Conservation (phyloP, 2,113 vertebrate species). For the Rhinoderma darwinii region DNA sequence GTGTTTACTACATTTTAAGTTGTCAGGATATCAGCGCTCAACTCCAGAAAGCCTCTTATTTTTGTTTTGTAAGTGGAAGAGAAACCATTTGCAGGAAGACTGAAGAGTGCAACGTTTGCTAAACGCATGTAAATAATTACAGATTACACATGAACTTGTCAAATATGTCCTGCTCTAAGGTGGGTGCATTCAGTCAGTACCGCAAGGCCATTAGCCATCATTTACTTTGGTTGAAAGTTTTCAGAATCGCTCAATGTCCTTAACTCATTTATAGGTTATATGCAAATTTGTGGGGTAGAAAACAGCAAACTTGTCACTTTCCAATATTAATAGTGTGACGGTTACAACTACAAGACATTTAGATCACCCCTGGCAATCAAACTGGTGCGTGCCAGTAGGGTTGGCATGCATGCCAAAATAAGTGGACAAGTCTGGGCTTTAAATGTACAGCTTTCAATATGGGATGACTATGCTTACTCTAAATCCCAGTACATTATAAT, state of each 20-base stretch:
- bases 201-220: constrained; percentile 5
- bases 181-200: not conserved
- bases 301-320: not conserved
- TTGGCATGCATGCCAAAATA: no score
- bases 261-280: constrained; percentile 28
- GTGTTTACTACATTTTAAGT: not conserved
- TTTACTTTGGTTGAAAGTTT: constrained; percentile 15
- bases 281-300: not conserved
- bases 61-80: not conserved
- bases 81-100: not conserved
- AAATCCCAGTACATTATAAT: no score
- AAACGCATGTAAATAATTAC: constrained; percentile 16
- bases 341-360: no score
- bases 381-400: no score
- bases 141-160: not conserved
- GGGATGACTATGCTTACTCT: no score
- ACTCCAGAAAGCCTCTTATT: not conserved
- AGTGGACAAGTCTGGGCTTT: no score
- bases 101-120: not conserved
- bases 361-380: no score
- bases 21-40: constrained; percentile 2
- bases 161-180: not conserved
- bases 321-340: no score
- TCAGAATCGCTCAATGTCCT: not conserved
- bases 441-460: no score